Base-by-base conservation (phyloP, 2,888 invertebrate genomes). In the Meliscaeva auricollis region DNA sequence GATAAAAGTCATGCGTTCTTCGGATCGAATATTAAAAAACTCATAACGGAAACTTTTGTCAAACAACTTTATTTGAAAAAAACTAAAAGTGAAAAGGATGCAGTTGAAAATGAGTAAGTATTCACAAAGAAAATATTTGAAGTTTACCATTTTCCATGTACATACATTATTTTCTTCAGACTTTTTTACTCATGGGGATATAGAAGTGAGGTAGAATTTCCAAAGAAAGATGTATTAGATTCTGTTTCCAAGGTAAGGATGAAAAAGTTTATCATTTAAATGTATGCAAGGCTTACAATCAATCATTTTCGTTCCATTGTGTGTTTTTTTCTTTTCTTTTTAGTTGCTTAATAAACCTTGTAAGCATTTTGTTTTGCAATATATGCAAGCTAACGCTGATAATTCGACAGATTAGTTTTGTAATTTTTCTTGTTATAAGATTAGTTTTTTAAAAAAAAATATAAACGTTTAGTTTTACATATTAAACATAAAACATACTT, bases 41-140 rank as follows among this genome's bases (percentile, higher is more conserved):
- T 89, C 8, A 85, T 90, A n/a, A 88, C 88, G 0, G 90, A 90
- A 2, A 89, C 89, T 9, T 89, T 89, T 76, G 88, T 89, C 4
- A 90, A 89, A 66, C 89, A 90, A 78, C 81, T 89, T 6, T 90
- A 90, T 69, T 80, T 90, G 35, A 89, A 88, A 68, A 88, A 88
- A 30, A 87, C 87, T 11, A 90, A 90, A 69, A 87, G 87, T 5
- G 87, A 87, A 13, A 60, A 69, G 13, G 81, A 81, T 32, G n/a
- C 85, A 17, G 38, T 73, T 38, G 72, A 85, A 50, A 77, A 73
- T 44, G 73, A 62, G 85, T 85, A 81, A 73, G 30, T 38, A 35
- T 32, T 32, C 8, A 38, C 5, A 3, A 8, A 6, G 3, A 13
- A 30, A 66, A 22, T 46, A 13, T 80, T 66, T 35, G 11, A 9